These are phyloP conservation scores for Lithophane leautieri DNA, from an alignment of 2,888 invertebrate genomes.

Conservation along the genomic window DNA sequence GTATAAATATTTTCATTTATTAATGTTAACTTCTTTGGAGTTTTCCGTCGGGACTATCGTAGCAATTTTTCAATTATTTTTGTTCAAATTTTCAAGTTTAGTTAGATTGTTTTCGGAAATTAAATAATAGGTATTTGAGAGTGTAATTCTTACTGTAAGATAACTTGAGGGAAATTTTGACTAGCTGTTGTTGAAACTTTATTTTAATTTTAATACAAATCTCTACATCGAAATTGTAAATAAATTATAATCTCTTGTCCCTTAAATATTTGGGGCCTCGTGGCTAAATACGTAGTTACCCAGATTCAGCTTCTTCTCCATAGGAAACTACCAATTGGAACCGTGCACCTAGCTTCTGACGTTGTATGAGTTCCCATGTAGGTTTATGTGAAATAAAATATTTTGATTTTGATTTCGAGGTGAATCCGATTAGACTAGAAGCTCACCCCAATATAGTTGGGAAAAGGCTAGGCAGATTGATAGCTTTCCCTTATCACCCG, in stretches of 20 bases:
- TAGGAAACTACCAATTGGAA: too few species aligned
- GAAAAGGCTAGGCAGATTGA: background rate
- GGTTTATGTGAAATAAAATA: too few species aligned
- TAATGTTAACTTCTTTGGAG: conserved; percentile 41
- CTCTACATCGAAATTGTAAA: background rate
- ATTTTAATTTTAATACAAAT: background rate
- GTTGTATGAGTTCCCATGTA: too few species aligned
- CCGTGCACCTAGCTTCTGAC: too few species aligned
- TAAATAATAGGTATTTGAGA: conserved; percentile 2
- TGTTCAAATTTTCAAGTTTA: conserved; percentile 25
- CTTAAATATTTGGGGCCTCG: background rate
- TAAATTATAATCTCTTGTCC: background rate
- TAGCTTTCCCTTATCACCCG: background rate
- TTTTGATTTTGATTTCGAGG: too few species aligned
- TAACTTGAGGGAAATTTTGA: conserved; percentile 5
- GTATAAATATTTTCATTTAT: conserved; percentile 57
- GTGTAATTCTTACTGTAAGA: background rate
- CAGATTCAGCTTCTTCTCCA: too few species aligned
- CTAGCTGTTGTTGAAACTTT: background rate
- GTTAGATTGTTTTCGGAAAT: conserved; percentile 18
- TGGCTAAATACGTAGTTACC: too few species aligned
- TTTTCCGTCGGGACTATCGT: conserved; percentile 5
- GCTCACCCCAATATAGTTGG: background rate
- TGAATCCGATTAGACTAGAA: background rate
- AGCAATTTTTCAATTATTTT: conserved; percentile 25